Evolutionary conservation across 1,140 invertebrate species (phyloP).

Genomic region (Eriosoma lanigerum): DNA sequence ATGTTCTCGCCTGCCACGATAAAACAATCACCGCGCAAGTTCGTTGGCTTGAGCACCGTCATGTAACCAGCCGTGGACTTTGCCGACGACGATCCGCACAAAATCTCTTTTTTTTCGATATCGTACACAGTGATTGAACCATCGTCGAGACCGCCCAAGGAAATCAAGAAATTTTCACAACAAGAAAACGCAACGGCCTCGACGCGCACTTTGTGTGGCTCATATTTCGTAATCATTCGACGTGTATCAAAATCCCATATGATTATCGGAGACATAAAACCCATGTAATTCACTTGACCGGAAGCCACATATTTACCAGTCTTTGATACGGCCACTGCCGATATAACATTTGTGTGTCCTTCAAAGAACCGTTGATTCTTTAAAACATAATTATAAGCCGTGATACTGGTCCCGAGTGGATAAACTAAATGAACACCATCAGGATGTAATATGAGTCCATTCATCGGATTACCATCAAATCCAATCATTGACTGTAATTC

Average conservation of each 20-base stretch:
- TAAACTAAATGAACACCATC: conserved; percentile 76
- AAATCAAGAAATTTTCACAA: conserved; percentile 77
- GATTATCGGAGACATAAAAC: conserved; percentile 70
- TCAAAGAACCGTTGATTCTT: conserved; percentile 75
- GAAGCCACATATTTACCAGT: conserved; percentile 82
- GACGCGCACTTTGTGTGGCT: conserved; percentile 83
- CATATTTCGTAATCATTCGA: conserved; percentile 67
- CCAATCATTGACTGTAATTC: conserved; percentile 36
- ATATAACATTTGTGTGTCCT: conserved; percentile 82
- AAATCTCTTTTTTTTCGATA: conserved; percentile 64
- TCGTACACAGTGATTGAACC: conserved; percentile 79
- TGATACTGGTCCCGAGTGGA: conserved; percentile 80
- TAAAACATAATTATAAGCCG: conserved; percentile 73
- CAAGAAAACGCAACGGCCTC: conserved; percentile 81
- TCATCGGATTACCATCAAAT: conserved; percentile 66
- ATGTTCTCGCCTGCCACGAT: conserved; percentile 74
- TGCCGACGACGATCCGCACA: conserved; percentile 67
- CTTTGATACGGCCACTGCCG: conserved; percentile 76
- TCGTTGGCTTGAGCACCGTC: conserved; percentile 63
- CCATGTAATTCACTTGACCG: conserved; percentile 85
- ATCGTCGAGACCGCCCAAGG: conserved; percentile 86
- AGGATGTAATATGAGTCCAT: conserved; percentile 76
- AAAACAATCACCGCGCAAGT: conserved; percentile 65
- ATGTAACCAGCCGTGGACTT: conserved; percentile 69
- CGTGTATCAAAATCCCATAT: conserved; percentile 80